Evolutionary conservation across 2,888 invertebrate species (phyloP).

Genomic region (Lithophane socia): DNA sequence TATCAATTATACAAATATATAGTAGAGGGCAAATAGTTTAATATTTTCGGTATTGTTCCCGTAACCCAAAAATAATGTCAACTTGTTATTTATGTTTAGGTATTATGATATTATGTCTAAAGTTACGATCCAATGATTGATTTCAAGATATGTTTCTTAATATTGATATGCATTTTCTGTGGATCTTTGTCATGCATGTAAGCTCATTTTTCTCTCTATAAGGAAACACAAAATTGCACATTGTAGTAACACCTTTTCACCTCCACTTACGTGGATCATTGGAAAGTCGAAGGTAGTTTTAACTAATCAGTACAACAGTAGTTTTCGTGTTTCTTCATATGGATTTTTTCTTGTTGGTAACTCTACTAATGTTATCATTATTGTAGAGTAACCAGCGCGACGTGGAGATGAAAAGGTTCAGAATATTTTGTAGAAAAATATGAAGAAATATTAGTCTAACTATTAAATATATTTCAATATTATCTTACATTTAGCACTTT

Average conservation of each 20-base stretch:
- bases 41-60: slow-evolving; percentile 5
- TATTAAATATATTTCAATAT: slow-evolving; percentile 72
- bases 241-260: slow-evolving; percentile 62
- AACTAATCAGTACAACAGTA: background rate
- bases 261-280: slow-evolving; percentile 23
- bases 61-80: background rate
- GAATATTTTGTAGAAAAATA: slow-evolving; percentile 86
- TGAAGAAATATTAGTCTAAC: slow-evolving; percentile 84
- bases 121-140: slow-evolving; percentile 23
- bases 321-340: background rate
- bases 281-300: background rate
- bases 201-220: slow-evolving; percentile 46
- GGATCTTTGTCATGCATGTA: slow-evolving; percentile 36
- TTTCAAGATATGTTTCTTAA: slow-evolving; percentile 61
- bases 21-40: background rate
- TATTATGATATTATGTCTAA: slow-evolving; percentile 12
- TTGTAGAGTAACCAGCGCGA: background rate
- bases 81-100: background rate
- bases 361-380: background rate
- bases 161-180: slow-evolving; percentile 64
- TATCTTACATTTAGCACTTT: slow-evolving; percentile 74
- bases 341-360: background rate
- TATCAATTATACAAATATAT: background rate
- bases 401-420: slow-evolving; percentile 54
- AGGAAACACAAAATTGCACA: slow-evolving; percentile 77